Evolutionary conservation across 2,797 vertebrate genomes (phyloP), one percentile per base, ranked within the genome.

Genomic region (Squalus acanthias): DNA sequence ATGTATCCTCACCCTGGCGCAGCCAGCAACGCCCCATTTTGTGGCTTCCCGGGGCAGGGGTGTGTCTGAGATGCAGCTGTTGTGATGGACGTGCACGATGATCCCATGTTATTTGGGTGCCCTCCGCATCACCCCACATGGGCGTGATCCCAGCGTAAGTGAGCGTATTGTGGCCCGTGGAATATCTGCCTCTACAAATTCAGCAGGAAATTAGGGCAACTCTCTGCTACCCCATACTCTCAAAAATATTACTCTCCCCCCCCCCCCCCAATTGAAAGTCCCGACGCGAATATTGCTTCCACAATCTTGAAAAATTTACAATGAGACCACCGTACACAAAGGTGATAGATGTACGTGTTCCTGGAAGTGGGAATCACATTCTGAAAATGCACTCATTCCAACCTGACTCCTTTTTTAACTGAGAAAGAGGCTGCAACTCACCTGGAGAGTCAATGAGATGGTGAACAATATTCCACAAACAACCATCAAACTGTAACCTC

Each of bases 371-470:
- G 74, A 13, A 88, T 53, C 22, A 17, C 57, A 63, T 46, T 63
- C 9, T 20, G 8, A 46, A 93, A 69, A 4, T 26, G 22, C n/a
- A 26, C 65, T 39, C 0, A 13, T 8, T 93, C n/a, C 60, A 67
- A 93, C 46, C 63, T 89, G 24, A 4, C 87, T 60, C 29, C 57
- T 93, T 39, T 0, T 93, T 74, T 53, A 57, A 53, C 12, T 76
- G 70, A 76, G 94, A 72, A 33, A 57, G 94, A 60, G 29, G 50
- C 29, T 95, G 46, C 29, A 26, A 95, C 94, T 76, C 7, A 95
- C 94, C 94, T 95, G 94, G 46, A 95, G 94, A 95, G 33, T 57
- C 69, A 95, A 29, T 1, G 94, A 95, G 94, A 95, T 60, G 72
- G 70, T 95, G 50, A 95, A 95, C 24, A 74, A 17, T 53, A 76